Base-by-base conservation (phyloP, 2,113 vertebrate genomes). In the Cyphomyrus discorhynchus region DNA sequence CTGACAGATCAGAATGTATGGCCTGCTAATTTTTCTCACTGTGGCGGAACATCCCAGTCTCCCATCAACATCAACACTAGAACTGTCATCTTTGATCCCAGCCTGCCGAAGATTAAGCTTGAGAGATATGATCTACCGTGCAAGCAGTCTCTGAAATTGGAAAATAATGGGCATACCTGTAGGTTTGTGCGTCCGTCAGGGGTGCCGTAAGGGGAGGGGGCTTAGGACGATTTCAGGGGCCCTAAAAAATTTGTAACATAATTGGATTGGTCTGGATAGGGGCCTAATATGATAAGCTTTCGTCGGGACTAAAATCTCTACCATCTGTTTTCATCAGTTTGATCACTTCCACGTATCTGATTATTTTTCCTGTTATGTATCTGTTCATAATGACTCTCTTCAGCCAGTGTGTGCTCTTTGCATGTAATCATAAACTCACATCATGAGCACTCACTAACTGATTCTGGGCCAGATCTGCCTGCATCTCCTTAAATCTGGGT, bases 131-230 rank as follows among this genome's bases (percentile, higher is more conserved):
- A 93, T 35, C 83, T 94, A 35, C 90, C 80, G 8, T 91, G 74
- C 53, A 9, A 8, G 0, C 2, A 70, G 9, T 17, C 50, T 15
- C 91, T 94, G 7, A 92, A 45, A 0, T 89, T 94, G 66, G 5
- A 88, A 35, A 94, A 94, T 91, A 94, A 94, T 24, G 94, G 94
- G 2, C 94, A 94, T 90, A 94, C 94, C 35, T 53, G 94, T 94
- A 92, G n/a, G 62, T 70, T 31, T 90, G 93, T 91, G 42, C 35
- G 2, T 13, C 47, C 39, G 1, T 90, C 39, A 35, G 24, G 24
- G 7, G 58, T 62, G 58, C 58, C 1, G 3, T 49, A 27, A 77
- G 8, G 4, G 49, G 6, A 24, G 58, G n/a, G 39, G 15, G 47
- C 27, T 8, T n/a, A 9, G 46, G 52, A 24, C 7, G 24, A n/a